These are phyloP conservation scores for Ceratitis capitata DNA, from an alignment of 1,140 invertebrate genomes.

Conservation along the genomic window DNA sequence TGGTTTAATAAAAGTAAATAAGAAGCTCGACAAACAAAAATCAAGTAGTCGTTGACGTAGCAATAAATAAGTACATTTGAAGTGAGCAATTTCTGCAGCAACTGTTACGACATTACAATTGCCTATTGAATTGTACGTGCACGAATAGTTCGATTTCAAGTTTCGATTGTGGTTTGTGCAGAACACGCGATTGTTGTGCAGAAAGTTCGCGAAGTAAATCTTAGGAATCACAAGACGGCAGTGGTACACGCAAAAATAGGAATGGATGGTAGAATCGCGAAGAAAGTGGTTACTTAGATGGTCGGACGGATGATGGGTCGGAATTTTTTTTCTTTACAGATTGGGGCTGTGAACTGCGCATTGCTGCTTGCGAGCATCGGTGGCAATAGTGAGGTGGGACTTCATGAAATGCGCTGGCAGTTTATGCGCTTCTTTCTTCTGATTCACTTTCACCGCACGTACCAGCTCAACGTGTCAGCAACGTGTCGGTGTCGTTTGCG, in stretches of 20 bases:
- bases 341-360: too few species aligned
- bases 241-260: not conserved
- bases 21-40: not conserved
- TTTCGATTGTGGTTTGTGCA: not conserved
- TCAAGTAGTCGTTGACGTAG: slow-evolving; percentile 7
- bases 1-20: not conserved
- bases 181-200: not conserved
- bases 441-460: slow-evolving; percentile 45
- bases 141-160: slow-evolving; percentile 30
- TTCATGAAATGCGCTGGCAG: not conserved
- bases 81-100: slow-evolving; percentile 6
- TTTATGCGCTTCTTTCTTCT: slow-evolving; percentile 33
- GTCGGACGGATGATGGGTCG: not conserved
- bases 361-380: not conserved
- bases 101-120: not conserved
- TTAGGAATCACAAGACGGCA: too few species aligned
- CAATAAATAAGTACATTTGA: slow-evolving; percentile 30
- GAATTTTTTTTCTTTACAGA: too few species aligned
- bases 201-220: not conserved
- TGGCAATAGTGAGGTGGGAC: not conserved
- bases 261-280: too few species aligned
- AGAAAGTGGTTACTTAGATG: not conserved
- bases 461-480: slow-evolving; percentile 31
- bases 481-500: slow-evolving; percentile 18
- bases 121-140: slow-evolving; percentile 10